phyloP scores from a whole-genome alignment of 2,797 vertebrate species.

The Thunnus albacares region DNA sequence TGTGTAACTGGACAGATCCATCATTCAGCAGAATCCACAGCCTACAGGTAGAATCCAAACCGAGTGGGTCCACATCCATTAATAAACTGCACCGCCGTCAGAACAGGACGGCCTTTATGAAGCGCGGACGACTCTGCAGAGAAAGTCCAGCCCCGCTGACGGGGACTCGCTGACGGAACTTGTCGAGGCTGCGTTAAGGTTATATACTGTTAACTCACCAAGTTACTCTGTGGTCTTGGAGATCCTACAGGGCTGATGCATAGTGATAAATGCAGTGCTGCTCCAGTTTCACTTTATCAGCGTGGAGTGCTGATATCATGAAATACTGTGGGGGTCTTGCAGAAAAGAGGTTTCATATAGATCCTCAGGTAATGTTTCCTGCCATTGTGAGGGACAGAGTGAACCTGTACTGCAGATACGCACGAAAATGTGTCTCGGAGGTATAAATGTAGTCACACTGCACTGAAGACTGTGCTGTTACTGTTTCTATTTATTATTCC shows the following conservation, averaged over 20 bases:
- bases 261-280: slow-evolving; percentile 60
- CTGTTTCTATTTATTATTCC: slow-evolving; percentile 41
- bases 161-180: slow-evolving; percentile 32
- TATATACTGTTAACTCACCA: slow-evolving; percentile 28
- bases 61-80: slow-evolving; percentile 30
- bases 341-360: slow-evolving; percentile 31
- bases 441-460: not conserved
- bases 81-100: slow-evolving; percentile 38
- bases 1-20: slow-evolving; percentile 54
- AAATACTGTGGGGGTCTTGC: slow-evolving; percentile 44
- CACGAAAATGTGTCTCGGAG: not conserved
- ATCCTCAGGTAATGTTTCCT: slow-evolving; percentile 31
- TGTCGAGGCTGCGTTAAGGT: slow-evolving; percentile 10
- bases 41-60: slow-evolving; percentile 53
- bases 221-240: slow-evolving; percentile 44
- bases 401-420: not conserved
- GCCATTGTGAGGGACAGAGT: not conserved
- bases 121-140: slow-evolving; percentile 6
- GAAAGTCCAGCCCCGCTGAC: slow-evolving; percentile 26
- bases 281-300: slow-evolving; percentile 61
- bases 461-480: slow-evolving; percentile 1
- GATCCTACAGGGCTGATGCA: slow-evolving; percentile 46
- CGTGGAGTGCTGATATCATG: slow-evolving; percentile 55
- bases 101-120: slow-evolving; percentile 39
- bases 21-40: slow-evolving; percentile 53